A percentile compares a stretch with the other conserved stretches of the same genome.
phyloP scores from a whole-genome alignment of 2,797 vertebrate species.

The Pitangus sulphuratus region DNA sequence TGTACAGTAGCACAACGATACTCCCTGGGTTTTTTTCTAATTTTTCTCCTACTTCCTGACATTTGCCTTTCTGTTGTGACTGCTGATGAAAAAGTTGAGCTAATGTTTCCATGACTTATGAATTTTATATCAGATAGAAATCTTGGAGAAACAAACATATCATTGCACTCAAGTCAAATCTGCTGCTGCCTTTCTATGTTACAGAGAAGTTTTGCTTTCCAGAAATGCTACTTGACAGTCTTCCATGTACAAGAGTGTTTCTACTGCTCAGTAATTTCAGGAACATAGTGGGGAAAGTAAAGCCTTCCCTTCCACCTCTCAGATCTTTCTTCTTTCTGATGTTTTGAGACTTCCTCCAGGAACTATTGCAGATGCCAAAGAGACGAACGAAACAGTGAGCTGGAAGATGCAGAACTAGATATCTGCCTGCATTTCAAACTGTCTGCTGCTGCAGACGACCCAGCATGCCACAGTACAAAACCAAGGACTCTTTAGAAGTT shows the following conservation, averaged over 20 bases:
- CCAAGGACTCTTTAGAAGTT: neutral
- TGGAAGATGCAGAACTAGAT: neutral
- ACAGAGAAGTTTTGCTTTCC: neutral
- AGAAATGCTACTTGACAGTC: neutral
- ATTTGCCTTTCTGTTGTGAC: neutral
- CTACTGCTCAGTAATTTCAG: neutral
- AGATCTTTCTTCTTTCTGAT: neutral
- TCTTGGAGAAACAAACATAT: neutral
- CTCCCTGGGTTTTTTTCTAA: neutral
- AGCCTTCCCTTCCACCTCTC: neutral
- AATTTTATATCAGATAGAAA: neutral
- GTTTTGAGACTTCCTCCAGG: neutral
- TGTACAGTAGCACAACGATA: neutral
- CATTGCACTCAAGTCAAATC: neutral
- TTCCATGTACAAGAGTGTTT: neutral
- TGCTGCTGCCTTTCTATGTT: neutral
- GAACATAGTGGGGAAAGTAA: neutral
- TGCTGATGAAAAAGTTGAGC: neutral
- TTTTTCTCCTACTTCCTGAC: neutral
- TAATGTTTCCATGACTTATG: fast-evolving
- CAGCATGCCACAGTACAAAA: neutral
- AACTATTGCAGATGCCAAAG: neutral
- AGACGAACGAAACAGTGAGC: neutral
- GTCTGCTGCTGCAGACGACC: neutral
- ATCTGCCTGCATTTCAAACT: neutral